Evolutionary conservation across 2,888 invertebrate genomes (phyloP).

Genomic region (Limnephilus rhombicus): DNA sequence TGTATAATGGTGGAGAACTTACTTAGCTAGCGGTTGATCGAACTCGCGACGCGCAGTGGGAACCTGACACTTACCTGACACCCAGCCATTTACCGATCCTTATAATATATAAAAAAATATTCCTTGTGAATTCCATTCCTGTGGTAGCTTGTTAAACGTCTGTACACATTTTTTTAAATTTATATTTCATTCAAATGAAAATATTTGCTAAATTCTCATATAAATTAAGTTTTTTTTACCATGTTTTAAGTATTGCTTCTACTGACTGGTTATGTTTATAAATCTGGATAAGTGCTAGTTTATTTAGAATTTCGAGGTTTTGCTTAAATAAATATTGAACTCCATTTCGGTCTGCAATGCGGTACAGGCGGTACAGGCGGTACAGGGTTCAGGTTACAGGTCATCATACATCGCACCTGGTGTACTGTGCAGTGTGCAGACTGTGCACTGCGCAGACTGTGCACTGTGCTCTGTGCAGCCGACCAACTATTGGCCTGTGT

Average conservation of each 20-base stretch:
- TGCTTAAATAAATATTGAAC: neutral
- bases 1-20: no score
- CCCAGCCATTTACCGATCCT: no score
- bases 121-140: no score
- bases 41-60: no score
- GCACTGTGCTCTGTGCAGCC: neutral
- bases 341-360: conserved; percentile 19
- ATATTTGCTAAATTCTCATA: no score
- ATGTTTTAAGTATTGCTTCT: neutral
- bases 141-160: no score
- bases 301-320: neutral
- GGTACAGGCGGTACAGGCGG: conserved; percentile 11
- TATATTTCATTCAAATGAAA: no score
- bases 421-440: neutral
- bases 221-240: neutral
- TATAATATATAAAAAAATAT: no score
- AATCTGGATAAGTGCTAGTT: neutral
- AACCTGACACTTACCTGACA: no score
- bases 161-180: no score
- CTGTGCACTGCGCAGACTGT: neutral
- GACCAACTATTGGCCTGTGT: neutral
- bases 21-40: no score
- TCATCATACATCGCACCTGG: neutral
- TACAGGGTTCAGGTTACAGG: no score
- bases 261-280: neutral